phyloP scores from a whole-genome alignment of 2,797 vertebrate genomes.

The Xiphorhynchus erythropygius region DNA sequence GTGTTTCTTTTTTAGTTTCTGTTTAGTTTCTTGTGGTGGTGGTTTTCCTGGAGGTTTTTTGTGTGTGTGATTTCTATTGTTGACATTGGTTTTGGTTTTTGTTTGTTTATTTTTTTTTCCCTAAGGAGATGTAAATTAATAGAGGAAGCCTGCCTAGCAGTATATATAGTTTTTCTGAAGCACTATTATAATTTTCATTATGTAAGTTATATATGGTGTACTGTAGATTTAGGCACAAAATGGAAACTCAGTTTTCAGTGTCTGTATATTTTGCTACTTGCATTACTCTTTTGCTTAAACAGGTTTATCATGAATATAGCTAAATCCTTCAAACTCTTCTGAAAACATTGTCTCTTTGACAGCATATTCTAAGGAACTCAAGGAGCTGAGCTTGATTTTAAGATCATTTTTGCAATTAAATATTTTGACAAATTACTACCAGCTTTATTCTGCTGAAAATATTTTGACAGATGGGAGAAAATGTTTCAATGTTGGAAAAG shows the following conservation, averaged over 20 bases:
- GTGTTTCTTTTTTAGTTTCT: background rate
- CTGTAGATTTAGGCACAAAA: background rate
- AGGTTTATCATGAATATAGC: conserved; percentile 5
- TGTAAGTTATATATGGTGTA: background rate
- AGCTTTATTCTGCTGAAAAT: conserved; percentile 75
- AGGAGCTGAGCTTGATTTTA: conserved; percentile 71
- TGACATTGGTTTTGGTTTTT: background rate
- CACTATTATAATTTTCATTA: background rate
- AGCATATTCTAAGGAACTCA: conserved; percentile 65
- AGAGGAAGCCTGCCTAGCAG: background rate
- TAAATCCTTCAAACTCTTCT: conserved; percentile 38
- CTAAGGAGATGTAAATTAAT: background rate
- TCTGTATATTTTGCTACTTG: background rate
- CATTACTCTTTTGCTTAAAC: conserved; percentile 25
- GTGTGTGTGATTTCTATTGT: background rate
- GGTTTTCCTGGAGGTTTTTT: background rate
- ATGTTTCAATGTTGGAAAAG: conserved; percentile 70
- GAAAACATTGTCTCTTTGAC: conserved; percentile 54
- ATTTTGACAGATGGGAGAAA: conserved; percentile 78
- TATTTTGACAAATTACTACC: conserved; percentile 79
- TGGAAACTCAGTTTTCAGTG: background rate
- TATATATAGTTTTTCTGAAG: background rate
- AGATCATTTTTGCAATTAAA: conserved; percentile 71
- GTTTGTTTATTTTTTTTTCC: background rate
- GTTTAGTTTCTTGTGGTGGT: background rate